phyloP scores from a whole-genome alignment of 2,888 invertebrate species.

The Caenorhabditis afra region DNA sequence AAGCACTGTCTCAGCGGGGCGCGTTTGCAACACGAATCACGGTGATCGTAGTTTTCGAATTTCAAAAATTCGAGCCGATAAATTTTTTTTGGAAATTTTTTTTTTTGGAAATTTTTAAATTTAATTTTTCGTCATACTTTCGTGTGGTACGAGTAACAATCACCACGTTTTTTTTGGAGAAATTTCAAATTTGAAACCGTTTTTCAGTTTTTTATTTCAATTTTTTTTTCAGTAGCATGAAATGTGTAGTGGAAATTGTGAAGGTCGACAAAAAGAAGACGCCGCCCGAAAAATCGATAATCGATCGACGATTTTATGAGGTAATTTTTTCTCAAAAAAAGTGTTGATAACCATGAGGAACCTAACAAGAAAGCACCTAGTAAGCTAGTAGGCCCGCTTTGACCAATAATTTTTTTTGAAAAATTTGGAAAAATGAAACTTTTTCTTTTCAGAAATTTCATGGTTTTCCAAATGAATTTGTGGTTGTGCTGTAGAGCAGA shows the following conservation, averaged over 20 bases:
- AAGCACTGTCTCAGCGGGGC: too few relatives aligned
- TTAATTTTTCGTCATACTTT: neutral
- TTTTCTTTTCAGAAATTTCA: neutral
- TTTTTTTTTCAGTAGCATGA: slow-evolving; percentile 50
- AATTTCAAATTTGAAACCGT: neutral
- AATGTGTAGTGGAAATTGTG: slow-evolving; percentile 65
- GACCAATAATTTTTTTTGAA: too few relatives aligned
- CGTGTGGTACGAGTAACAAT: neutral
- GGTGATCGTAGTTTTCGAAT: too few relatives aligned
- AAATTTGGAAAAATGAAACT: too few relatives aligned
- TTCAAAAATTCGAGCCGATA: too few relatives aligned
- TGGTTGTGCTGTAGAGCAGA: too few relatives aligned
- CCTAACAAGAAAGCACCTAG: too few relatives aligned
- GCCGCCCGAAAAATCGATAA: slow-evolving; percentile 65
- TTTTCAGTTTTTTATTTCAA: slow-evolving; percentile 1
- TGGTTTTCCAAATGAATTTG: neutral
- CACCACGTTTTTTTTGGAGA: neutral
- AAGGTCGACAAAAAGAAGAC: slow-evolving; percentile 69
- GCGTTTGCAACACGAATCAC: too few relatives aligned
- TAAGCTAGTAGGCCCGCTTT: too few relatives aligned
- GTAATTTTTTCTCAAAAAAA: slow-evolving; percentile 18
- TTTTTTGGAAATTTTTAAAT: neutral
- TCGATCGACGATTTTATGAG: slow-evolving; percentile 66
- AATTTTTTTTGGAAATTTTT: too few relatives aligned
- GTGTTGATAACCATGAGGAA: too few relatives aligned